Conservation (phyloP, 2,797 vertebrate species). For the Falco novaeseelandiae region DNA sequence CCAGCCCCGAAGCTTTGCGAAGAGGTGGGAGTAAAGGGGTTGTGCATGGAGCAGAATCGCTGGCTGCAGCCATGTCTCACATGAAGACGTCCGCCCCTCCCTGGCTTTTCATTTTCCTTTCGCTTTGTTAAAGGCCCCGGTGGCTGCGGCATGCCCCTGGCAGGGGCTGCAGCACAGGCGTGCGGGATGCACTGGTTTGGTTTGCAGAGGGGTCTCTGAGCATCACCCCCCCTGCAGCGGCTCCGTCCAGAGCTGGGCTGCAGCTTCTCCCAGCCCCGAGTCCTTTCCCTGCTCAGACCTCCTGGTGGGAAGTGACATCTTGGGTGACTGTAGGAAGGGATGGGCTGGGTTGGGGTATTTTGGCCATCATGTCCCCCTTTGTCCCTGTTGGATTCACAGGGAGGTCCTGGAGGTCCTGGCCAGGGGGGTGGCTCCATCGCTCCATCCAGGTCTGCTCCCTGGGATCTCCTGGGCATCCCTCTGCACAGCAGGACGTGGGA, state of each 20-base stretch:
- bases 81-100: not conserved
- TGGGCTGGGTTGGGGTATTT: not conserved
- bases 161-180: fast-evolving
- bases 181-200: not conserved
- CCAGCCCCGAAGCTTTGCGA: fast-evolving
- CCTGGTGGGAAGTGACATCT: not conserved
- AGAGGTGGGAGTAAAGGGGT: not conserved
- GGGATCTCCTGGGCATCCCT: not conserved
- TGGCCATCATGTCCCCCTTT: fast-evolving
- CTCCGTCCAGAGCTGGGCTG: not conserved
- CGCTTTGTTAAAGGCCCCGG: not conserved
- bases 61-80: not conserved
- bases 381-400: fast-evolving
- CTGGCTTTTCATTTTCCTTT: not conserved
- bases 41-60: not conserved
- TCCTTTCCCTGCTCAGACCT: not conserved
- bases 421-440: not conserved
- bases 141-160: not conserved
- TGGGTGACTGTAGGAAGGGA: fast-evolving
- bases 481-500: fast-evolving
- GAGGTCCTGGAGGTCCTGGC: not conserved
- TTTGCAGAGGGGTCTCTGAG: not conserved
- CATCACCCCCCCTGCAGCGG: not conserved
- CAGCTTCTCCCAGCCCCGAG: not conserved
- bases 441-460: not conserved